Base-by-base conservation (phyloP, 2,888 invertebrate genomes). In the Dendrolimus pini region DNA sequence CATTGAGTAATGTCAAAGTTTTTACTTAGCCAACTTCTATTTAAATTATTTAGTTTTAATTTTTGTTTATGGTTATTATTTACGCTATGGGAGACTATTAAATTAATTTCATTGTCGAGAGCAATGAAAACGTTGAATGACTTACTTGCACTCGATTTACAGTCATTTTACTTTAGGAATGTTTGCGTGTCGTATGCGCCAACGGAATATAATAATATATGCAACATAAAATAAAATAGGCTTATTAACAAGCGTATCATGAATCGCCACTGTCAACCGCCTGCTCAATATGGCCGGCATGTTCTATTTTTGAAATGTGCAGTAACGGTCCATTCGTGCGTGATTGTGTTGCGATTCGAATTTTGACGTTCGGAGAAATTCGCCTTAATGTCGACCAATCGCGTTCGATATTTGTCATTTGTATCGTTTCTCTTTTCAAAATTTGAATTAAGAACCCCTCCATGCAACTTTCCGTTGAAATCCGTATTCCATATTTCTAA, bases 291-390 rank as follows among this genome's bases (percentile, higher is more conserved):
- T 89, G 89, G 86, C 88, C 84, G 87, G 85, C 80, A 75, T 79
- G 87, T 85, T 85, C 89, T 87, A 89, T 86, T 88, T 89, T 78
- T 86, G 87, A 89, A 89, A 88, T 89, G 88, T 88, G 88, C 89
- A 85, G 80, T 88, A 89, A 89, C 89, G 88, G 89, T 87, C 71
- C 68, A 71, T 75, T 74, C 68, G 82, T 73, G 85, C 89, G 89
- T 89, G 89, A 87, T 86, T 76, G 87, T 74, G 82, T 80, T 87
- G 82, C 80, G 67, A 83, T 86, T 85, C 77, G 77, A 84, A 85
- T 85, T 87, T 83, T 80, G 82, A 86, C 77, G 82, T 88, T 85
- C 84, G 82, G 88, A 82, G 89, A 89, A 89, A 89, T 89, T 89
- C 78, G 85, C 79, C 74, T 79, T 65, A 64, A 66, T 72, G 64